Evolutionary conservation across 1,140 invertebrate genomes (phyloP).

Genomic region (Drosophila miranda): DNA sequence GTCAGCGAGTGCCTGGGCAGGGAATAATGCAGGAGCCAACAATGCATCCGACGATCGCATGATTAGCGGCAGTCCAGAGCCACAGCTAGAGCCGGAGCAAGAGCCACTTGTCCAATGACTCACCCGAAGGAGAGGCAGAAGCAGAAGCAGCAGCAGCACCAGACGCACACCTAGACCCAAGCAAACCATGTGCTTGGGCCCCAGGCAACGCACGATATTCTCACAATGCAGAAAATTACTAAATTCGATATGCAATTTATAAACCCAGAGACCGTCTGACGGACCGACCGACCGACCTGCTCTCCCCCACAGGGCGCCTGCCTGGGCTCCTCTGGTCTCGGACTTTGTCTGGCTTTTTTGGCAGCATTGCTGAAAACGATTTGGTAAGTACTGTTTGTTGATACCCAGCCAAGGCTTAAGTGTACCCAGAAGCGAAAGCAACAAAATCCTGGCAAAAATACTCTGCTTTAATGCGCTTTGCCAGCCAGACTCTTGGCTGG

Average conservation of each 20-base stretch:
- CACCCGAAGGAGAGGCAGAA: slow-evolving; percentile 17
- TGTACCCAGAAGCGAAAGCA: slow-evolving; percentile 57
- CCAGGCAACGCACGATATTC: slow-evolving; percentile 65
- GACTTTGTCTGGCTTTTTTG: slow-evolving; percentile 55
- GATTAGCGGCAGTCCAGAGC: slow-evolving; percentile 66
- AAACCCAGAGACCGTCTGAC: slow-evolving; percentile 26
- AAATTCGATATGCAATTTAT: slow-evolving; percentile 80
- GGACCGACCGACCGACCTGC: background rate
- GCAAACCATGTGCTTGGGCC: slow-evolving; percentile 30
- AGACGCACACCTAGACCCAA: background rate
- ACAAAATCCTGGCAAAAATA: slow-evolving; percentile 63
- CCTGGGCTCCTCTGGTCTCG: slow-evolving; percentile 6
- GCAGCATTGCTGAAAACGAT: slow-evolving; percentile 55
- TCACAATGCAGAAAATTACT: slow-evolving; percentile 69
- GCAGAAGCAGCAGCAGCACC: slow-evolving; percentile 13
- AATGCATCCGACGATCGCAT: slow-evolving; percentile 70
- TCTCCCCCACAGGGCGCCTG: slow-evolving; percentile 6
- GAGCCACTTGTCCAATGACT: slow-evolving; percentile 23
- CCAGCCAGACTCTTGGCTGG: slow-evolving; percentile 6
- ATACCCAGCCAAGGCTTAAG: slow-evolving; percentile 73
- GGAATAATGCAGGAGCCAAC: slow-evolving; percentile 61
- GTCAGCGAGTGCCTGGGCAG: slow-evolving; percentile 55
- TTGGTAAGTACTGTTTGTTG: slow-evolving; percentile 72
- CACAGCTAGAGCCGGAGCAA: slow-evolving; percentile 11
- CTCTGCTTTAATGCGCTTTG: slow-evolving; percentile 72